Percentiles rank a stretch among this genome's conserved stretches.
phyloP scores from a whole-genome alignment of 2,888 invertebrate species.

The Polymixis lichenea region DNA sequence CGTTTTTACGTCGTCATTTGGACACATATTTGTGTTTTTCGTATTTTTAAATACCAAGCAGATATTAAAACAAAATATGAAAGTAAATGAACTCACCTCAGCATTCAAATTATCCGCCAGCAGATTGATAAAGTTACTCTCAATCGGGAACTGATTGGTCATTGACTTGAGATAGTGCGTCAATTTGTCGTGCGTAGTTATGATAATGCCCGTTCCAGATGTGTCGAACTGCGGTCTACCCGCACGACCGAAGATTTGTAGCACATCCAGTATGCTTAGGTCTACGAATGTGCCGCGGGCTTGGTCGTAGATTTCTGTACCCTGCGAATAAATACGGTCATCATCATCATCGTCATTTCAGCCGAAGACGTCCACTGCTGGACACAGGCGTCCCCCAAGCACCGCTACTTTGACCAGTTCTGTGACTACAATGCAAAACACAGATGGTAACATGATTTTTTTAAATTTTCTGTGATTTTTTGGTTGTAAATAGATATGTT shows the following conservation, averaged over 20 bases:
- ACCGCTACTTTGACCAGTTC: no score
- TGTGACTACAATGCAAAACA: not conserved
- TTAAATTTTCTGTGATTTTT: not conserved
- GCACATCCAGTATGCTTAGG: conserved; percentile 98
- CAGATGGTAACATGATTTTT: not conserved
- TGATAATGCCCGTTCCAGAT: conserved; percentile 98
- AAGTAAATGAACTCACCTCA: conserved; percentile 91
- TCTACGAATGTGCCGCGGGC: conserved; percentile 98
- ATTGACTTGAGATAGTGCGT: conserved; percentile 98
- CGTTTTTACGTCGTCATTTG: not conserved
- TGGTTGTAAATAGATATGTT: not conserved
- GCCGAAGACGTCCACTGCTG: no score
- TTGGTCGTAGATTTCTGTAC: conserved; percentile 99
- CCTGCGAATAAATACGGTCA: conserved; percentile 88
- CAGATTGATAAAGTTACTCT: conserved; percentile 98
- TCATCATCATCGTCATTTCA: no score
- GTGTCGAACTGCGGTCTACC: conserved; percentile 99
- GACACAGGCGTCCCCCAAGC: no score
- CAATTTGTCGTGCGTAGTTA: conserved; percentile 97
- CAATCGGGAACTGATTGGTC: conserved; percentile 99
- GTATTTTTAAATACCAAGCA: no score
- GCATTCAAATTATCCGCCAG: conserved; percentile 99
- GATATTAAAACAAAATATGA: not conserved
- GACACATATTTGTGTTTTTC: not conserved
- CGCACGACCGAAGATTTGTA: conserved; percentile 99